A percentile compares a stretch with the other conserved stretches of the same genome.
phyloP scores from a whole-genome alignment of 2,888 invertebrate species.

The Tachina lurida region DNA sequence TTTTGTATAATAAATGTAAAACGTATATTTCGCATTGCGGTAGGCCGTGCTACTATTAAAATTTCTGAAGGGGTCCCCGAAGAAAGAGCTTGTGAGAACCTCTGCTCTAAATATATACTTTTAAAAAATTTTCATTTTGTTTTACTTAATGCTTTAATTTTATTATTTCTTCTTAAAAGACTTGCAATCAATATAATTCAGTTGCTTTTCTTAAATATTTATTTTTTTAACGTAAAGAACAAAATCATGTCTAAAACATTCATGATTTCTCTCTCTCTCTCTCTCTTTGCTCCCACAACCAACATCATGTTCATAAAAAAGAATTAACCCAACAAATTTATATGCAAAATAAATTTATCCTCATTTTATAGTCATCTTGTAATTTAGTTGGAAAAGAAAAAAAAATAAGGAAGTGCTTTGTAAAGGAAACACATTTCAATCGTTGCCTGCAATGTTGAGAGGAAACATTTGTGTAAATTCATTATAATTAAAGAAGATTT shows the following conservation, averaged over 20 bases:
- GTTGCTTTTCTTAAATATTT: not conserved
- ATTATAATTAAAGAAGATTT: conserved; percentile 69
- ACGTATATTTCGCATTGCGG: too few relatives aligned
- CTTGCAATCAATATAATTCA: not conserved
- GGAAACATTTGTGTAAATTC: conserved; percentile 62
- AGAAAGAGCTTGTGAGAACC: too few relatives aligned
- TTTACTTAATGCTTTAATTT: not conserved
- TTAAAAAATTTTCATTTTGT: not conserved
- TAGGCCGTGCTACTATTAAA: too few relatives aligned
- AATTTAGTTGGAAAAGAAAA: conserved; percentile 16
- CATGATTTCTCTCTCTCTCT: not conserved
- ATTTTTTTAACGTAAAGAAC: not conserved
- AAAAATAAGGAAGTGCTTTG: not conserved
- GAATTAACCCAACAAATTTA: not conserved
- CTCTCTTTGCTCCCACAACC: not conserved
- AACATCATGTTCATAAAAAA: not conserved
- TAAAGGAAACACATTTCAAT: conserved; percentile 42
- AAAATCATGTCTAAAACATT: not conserved
- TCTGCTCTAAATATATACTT: too few relatives aligned
- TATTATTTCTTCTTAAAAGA: not conserved
- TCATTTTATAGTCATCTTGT: conserved; percentile 35
- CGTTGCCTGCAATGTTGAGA: conserved; percentile 9
- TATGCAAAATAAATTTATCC: conserved; percentile 29
- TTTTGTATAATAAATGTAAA: too few relatives aligned
- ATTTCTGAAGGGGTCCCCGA: too few relatives aligned